These are phyloP conservation scores for Chrysolina americana DNA, from an alignment of 2,888 invertebrate genomes.

Conservation along the genomic window DNA sequence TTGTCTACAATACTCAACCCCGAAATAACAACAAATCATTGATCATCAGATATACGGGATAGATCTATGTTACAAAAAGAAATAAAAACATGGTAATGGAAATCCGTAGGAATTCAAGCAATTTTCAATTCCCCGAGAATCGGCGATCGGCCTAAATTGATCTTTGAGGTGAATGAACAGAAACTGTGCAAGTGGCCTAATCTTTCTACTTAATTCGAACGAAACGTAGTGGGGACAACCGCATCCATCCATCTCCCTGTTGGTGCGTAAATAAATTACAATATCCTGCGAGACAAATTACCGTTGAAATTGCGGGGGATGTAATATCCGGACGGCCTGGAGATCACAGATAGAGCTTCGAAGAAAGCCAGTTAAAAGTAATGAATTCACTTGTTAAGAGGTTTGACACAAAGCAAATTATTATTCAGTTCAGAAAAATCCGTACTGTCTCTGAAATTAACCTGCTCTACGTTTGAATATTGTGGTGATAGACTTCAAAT, in stretches of 20 bases:
- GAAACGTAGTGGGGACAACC: background rate
- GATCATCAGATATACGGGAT: too few species aligned
- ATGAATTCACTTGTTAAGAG: slow-evolving; percentile 17
- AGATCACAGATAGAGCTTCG: background rate
- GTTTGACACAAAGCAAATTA: background rate
- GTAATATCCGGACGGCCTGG: slow-evolving; percentile 18
- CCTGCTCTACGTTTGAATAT: too few species aligned
- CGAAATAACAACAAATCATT: too few species aligned
- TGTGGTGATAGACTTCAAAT: too few species aligned
- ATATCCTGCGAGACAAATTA: slow-evolving; percentile 20
- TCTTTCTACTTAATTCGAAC: background rate
- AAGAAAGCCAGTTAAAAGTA: background rate
- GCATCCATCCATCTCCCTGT: background rate
- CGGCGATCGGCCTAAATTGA: background rate
- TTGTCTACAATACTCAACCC: too few species aligned
- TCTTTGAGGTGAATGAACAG: slow-evolving; percentile 5
- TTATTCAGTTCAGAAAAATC: background rate
- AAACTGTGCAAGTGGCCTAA: background rate
- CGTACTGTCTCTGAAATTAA: too few species aligned
- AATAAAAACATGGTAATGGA: too few species aligned
- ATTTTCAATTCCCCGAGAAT: too few species aligned
- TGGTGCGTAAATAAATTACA: slow-evolving; percentile 18
- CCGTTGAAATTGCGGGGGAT: slow-evolving; percentile 19
- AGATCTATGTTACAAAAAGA: too few species aligned
- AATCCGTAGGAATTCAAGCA: too few species aligned